phyloP scores from a whole-genome alignment of 2,888 invertebrate species.

The Cantharis flavilabris region DNA sequence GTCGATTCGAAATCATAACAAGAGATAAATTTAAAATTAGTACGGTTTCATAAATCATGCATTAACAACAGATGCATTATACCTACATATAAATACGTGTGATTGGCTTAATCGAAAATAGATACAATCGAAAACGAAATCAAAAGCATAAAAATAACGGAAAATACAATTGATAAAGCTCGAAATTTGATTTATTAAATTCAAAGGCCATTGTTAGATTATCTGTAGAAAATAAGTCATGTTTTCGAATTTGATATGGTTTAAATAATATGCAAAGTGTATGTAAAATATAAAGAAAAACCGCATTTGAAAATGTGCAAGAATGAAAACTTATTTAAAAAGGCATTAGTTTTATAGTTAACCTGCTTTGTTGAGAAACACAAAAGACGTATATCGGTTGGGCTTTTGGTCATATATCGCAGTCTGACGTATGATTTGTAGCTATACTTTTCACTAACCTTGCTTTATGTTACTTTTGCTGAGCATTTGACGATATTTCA shows the following conservation, averaged over 20 bases:
- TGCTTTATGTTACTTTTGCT: constrained; percentile 26
- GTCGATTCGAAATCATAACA: constrained; percentile 11
- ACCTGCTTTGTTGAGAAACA: constrained; percentile 47
- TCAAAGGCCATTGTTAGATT: constrained; percentile 51
- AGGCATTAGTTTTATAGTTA: constrained; percentile 42
- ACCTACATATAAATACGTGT: constrained; percentile 49
- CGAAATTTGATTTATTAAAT: constrained; percentile 52
- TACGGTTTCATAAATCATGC: constrained; percentile 52
- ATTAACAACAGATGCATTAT: constrained; percentile 53
- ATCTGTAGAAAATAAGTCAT: constrained; percentile 36
- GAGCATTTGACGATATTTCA: constrained; percentile 24
- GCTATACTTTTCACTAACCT: constrained; percentile 29
- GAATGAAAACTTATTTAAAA: constrained; percentile 44
- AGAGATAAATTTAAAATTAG: constrained; percentile 30
- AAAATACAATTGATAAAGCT: constrained; percentile 46
- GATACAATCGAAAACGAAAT: constrained; percentile 51
- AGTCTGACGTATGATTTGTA: constrained; percentile 36
- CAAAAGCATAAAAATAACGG: constrained; percentile 52
- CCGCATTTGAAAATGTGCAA: constrained; percentile 40
- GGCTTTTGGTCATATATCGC: constrained; percentile 47
- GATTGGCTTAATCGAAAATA: constrained; percentile 49
- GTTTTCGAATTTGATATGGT: constrained; percentile 35
- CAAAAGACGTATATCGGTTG: constrained; percentile 46
- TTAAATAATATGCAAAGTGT: constrained; percentile 30
- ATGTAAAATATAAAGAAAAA: constrained; percentile 28